phyloP scores from a whole-genome alignment of 2,113 vertebrate genomes.

The Potamarius usumacintae region DNA sequence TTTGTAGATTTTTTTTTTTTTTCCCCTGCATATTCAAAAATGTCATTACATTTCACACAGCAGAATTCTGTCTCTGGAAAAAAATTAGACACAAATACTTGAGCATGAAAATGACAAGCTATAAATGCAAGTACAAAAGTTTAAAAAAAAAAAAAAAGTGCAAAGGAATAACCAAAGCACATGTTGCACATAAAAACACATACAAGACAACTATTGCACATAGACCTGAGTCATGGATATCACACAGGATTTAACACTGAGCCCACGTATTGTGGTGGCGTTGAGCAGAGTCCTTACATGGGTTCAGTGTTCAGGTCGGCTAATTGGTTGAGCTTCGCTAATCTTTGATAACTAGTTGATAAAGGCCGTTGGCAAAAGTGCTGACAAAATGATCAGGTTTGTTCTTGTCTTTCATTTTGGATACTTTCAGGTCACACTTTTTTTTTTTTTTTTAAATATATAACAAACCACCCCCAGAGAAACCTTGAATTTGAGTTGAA shows the following conservation, averaged over 20 bases:
- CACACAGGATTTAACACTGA: background rate
- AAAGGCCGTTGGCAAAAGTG: background rate
- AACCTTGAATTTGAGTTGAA: background rate
- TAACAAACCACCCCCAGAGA: background rate
- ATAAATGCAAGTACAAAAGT: background rate
- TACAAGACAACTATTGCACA: background rate
- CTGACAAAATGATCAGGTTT: background rate
- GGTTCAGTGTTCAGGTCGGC: background rate
- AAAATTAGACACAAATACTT: too few species aligned
- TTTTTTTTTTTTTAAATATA: background rate
- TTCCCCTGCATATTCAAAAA: too few species aligned
- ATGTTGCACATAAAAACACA: background rate
- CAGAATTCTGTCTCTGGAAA: background rate
- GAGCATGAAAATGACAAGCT: background rate
- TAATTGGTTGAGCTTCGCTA: too few species aligned
- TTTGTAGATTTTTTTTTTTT: too few species aligned
- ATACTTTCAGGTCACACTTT: background rate
- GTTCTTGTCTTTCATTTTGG: background rate
- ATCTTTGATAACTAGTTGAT: background rate
- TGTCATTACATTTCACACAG: too few species aligned
- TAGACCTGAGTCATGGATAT: background rate
- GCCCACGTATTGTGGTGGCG: background rate
- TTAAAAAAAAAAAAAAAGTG: background rate
- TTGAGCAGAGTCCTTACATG: background rate
- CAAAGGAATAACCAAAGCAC: background rate